These are phyloP conservation scores for Puma concolor DNA, from an alignment of 2,113 vertebrate genomes.

Conservation along the genomic window DNA sequence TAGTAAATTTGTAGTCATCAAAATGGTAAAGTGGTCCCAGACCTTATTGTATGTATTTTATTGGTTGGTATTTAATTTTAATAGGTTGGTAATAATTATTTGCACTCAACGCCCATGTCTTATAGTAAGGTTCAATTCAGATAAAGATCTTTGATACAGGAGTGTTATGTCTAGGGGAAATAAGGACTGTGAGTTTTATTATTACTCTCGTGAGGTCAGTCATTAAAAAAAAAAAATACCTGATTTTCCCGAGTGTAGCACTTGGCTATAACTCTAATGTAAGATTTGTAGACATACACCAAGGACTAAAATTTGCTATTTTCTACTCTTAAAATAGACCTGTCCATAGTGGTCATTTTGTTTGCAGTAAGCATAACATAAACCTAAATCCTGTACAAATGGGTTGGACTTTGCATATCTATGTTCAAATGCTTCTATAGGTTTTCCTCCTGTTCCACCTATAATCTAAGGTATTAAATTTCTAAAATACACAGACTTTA, in stretches of 20 bases:
- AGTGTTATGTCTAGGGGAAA: background rate
- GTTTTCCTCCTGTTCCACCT: background rate
- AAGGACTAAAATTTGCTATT: conserved; percentile 36
- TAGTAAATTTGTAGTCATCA: background rate
- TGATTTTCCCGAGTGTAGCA: background rate
- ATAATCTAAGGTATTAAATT: background rate
- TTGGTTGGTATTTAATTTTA: background rate
- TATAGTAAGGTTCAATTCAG: conserved; percentile 6
- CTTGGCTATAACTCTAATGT: background rate
- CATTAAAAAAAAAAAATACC: background rate
- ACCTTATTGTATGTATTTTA: background rate
- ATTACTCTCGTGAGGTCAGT: background rate
- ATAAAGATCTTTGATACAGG: conserved; percentile 13
- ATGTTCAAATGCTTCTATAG: background rate
- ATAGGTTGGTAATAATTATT: background rate
- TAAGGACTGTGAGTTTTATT: background rate
- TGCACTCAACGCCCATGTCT: background rate
- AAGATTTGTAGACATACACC: background rate
- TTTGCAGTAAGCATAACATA: background rate
- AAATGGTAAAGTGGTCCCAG: background rate
- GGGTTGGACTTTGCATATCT: background rate
- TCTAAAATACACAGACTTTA: conserved; percentile 6
- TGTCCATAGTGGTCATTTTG: background rate
- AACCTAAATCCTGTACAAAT: background rate
- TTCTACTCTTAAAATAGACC: conserved; percentile 24